Evolutionary conservation across 30 jellyfish, hydroid and myxozoan species (phyloP), one percentile per base, ranked within the genome.

Genomic region (Catostylus mosaicus): DNA sequence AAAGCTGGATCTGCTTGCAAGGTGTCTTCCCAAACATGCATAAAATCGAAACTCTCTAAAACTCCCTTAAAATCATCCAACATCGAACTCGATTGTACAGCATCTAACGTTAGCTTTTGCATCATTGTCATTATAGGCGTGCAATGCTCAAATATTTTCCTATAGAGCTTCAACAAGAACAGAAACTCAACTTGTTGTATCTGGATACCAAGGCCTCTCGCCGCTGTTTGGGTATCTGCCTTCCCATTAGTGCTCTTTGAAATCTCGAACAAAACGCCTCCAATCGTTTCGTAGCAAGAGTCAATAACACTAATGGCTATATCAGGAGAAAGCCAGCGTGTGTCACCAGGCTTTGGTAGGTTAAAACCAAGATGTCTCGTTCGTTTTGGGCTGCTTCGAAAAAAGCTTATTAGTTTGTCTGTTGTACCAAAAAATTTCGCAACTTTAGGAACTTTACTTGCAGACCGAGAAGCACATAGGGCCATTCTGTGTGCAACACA

Each of bases 281-380:
- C 91, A 8, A 81, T 67, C 22, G 80, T 45, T 46, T 79, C 82
- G 76, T 79, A 79, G 60, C 14, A 33, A 26, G 40, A 33, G 35
- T 80, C 90, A 16, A 80, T 46, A 33, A 47, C 84, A 47, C 46
- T 6, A 16, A 68, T 50, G 22, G 90, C 83, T 26, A 62, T 37
- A 30, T 80, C 90, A 40, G 77, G 90, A 11, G 90, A 80, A 20
- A 80, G 83, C 90, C 90, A 80, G 30, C 90, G 37, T 9, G 90
- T 80, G 59, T 80, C 90, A 24, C 76, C 77, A 16, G 84, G 90
- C 37, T 65, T 80, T 47, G 84, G 90, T 4, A 80, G 75, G 26
- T 80, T 65, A 48, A 8, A 50, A 9, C 90, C 90, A 35, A 80
- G 65, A 57, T 19, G 71, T 3, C 35, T 23, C 32, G 65, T 80